phyloP scores from a whole-genome alignment of 2,797 vertebrate species.

The Girardinus metallicus region DNA sequence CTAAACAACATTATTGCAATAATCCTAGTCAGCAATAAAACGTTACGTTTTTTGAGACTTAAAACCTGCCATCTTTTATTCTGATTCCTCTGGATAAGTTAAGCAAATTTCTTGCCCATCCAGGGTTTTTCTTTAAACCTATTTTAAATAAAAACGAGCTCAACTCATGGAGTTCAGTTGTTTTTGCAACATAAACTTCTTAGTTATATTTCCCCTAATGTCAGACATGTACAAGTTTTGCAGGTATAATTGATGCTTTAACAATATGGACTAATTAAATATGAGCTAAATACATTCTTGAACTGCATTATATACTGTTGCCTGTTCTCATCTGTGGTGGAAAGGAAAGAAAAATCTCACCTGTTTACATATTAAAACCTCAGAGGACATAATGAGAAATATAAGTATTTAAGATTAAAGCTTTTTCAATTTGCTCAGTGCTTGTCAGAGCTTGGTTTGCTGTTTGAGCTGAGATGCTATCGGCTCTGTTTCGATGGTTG shows the following conservation, averaged over 20 bases:
- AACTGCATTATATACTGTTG: no score
- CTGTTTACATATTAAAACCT: no score
- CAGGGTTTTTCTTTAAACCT: neutral
- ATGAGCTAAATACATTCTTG: neutral
- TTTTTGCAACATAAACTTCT: neutral
- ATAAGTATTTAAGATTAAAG: neutral
- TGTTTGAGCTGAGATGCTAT: neutral
- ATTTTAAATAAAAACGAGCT: neutral
- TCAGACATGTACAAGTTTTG: neutral
- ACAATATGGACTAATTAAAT: no score
- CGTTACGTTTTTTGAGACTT: neutral
- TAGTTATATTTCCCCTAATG: neutral
- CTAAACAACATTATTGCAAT: neutral
- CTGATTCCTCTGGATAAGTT: neutral
- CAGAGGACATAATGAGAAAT: no score
- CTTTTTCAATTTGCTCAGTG: neutral
- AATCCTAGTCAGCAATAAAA: neutral
- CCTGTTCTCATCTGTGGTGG: no score
- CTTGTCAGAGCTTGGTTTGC: constrained; percentile 6
- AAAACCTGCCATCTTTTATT: neutral
- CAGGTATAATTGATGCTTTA: neutral
- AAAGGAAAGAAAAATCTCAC: no score
- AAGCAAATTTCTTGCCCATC: neutral
- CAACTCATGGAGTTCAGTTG: neutral
- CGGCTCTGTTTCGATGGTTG: neutral